Evolutionary conservation across 2,113 vertebrate genomes (phyloP).

Genomic region (Cyprinodon variegatus): DNA sequence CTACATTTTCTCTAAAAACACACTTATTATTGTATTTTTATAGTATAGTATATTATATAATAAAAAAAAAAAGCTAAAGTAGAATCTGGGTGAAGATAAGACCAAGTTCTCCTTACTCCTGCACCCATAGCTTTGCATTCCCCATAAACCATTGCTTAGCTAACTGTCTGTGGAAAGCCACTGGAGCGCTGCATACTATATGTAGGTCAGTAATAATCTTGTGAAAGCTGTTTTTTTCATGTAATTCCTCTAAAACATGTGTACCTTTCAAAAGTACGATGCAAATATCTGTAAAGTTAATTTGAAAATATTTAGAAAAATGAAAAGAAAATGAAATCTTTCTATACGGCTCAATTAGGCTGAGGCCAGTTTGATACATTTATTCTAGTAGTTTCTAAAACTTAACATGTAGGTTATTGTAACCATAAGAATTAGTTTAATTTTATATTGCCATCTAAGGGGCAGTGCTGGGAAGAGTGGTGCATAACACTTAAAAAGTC

Average conservation of each 20-base stretch:
- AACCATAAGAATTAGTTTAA: too few relatives aligned
- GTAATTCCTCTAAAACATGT: slow-evolving; percentile 12
- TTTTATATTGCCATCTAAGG: not conserved
- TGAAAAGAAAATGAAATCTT: not conserved
- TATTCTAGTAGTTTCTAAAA: not conserved
- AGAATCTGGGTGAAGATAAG: not conserved
- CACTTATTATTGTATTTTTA: too few relatives aligned
- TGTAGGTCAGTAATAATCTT: slow-evolving; percentile 30
- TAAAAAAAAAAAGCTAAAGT: too few relatives aligned
- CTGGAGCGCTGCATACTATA: not conserved
- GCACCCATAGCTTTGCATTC: not conserved
- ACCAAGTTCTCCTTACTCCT: not conserved
- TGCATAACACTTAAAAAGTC: not conserved
- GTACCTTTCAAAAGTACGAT: slow-evolving; percentile 2
- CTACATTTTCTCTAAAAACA: too few relatives aligned
- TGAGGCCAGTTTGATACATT: too few relatives aligned
- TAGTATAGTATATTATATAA: too few relatives aligned
- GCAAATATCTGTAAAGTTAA: not conserved
- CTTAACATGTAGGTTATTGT: not conserved
- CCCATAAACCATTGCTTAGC: slow-evolving; percentile 6
- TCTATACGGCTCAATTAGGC: not conserved
- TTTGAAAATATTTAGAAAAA: not conserved
- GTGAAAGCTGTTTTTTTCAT: slow-evolving; percentile 25
- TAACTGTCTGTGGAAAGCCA: slow-evolving; percentile 10
- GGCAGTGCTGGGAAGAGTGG: too few relatives aligned